Base-by-base conservation (phyloP, 2,888 invertebrate genomes). In the Leucania comma region DNA sequence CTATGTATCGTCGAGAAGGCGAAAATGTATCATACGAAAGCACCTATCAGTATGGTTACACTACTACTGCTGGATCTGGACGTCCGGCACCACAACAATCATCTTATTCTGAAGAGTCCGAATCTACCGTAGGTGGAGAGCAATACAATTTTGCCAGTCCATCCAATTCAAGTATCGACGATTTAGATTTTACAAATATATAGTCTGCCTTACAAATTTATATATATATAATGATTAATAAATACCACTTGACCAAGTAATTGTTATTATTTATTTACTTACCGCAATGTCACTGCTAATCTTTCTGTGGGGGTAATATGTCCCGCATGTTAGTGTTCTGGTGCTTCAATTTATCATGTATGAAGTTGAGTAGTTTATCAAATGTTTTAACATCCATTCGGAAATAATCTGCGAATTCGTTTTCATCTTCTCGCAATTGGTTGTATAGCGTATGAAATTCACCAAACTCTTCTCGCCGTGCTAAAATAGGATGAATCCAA, bases 231-330 rank as follows among this genome's bases (percentile, higher is more conserved):
- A 65, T 57, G 62, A 68, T 68, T 75, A 68, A 68, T 72, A 68
- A 38, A 71, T 32, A 64, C 59, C 68, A 73, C 72, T 64, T 64
- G 60, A 72, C 68, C 68, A 73, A 72, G 32, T 42, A 24, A 65
- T 59, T 79, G 54, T 54, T 56, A 56, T 56, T 56, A 56, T 56
- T 56, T 56, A 56, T 72, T 66, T 68, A 72, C 65, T 65, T 72
- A 75, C 77, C 71, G 60, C 72, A 79, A 77, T 70, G 81, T 77
- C 38, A 81, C 72, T 35, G 62, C 73, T 69, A 81, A 73, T 79
- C 71, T 75, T 62, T 67, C 71, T 48, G 42, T 62, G 50, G 69
- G 35, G 68, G 71, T 54, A 60, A 77, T 75, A 70, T 66, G 24
- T 46, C 48, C 56, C 73, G 68, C 70, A 78, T 75, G 57, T 71